phyloP scores from a whole-genome alignment of 2,888 invertebrate genomes.

The Drosophila engyochracea region DNA sequence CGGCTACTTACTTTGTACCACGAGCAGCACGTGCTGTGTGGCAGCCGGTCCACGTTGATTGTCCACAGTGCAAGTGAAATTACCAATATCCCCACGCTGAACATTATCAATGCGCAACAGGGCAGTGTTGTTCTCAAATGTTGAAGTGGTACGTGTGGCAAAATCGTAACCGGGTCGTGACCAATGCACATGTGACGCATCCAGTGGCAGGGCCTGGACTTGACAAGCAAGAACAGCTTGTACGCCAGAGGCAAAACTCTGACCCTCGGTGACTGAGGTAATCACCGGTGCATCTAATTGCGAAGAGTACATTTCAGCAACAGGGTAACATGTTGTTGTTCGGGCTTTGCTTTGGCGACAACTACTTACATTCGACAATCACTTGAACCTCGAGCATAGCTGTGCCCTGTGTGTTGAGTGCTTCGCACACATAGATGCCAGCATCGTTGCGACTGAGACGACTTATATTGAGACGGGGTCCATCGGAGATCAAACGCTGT shows the following conservation, averaged over 20 bases:
- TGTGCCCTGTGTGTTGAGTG: slow-evolving; percentile 82
- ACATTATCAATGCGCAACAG: slow-evolving; percentile 81
- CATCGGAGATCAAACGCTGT: slow-evolving; percentile 82
- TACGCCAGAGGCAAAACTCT: slow-evolving; percentile 80
- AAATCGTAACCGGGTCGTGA: slow-evolving; percentile 81
- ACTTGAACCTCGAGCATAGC: slow-evolving; percentile 82
- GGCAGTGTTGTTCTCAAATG: slow-evolving; percentile 81
- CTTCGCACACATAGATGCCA: slow-evolving; percentile 82
- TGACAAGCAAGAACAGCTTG: slow-evolving; percentile 82
- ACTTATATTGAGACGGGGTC: slow-evolving; percentile 81
- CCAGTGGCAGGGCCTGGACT: slow-evolving; percentile 80
- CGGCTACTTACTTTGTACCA: slow-evolving; percentile 82
- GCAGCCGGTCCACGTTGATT: slow-evolving; percentile 80
- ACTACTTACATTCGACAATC: slow-evolving; percentile 82
- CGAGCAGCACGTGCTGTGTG: slow-evolving; percentile 77
- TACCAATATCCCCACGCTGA: slow-evolving; percentile 82
- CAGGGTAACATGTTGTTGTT: background rate
- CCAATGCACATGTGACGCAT: slow-evolving; percentile 82
- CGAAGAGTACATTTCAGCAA: slow-evolving; percentile 11
- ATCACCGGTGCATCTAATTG: slow-evolving; percentile 79
- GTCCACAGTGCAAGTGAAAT: slow-evolving; percentile 83
- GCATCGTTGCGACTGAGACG: slow-evolving; percentile 82
- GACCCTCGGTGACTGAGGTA: slow-evolving; percentile 79
- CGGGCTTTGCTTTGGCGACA: background rate
- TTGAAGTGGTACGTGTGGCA: slow-evolving; percentile 73